These are phyloP conservation scores for Habrosyne pyritoides DNA, from an alignment of 2,888 invertebrate species.

Conservation along the genomic window DNA sequence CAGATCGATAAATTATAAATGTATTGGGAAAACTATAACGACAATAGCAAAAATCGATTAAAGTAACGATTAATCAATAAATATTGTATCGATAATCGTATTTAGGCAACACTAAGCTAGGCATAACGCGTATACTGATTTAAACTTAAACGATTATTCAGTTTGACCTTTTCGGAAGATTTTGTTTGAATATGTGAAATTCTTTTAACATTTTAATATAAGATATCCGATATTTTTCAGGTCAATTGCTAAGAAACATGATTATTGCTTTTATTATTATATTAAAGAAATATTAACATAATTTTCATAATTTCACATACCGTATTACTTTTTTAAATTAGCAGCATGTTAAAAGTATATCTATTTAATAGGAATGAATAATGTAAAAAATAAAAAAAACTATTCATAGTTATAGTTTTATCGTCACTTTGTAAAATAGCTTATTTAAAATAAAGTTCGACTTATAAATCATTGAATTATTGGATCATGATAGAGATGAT, in stretches of 20 bases:
- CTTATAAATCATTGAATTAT: too few species aligned
- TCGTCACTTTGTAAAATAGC: too few species aligned
- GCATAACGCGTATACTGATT: neutral
- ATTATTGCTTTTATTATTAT: neutral
- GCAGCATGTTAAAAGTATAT: too few species aligned
- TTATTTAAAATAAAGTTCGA: too few species aligned
- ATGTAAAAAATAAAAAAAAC: too few species aligned
- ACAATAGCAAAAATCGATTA: too few species aligned
- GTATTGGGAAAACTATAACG: neutral
- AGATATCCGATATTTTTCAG: neutral
- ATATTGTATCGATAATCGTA: neutral
- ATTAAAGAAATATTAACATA: neutral
- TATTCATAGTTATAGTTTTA: too few species aligned
- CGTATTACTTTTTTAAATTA: too few species aligned
- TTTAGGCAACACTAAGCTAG: neutral
- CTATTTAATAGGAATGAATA: too few species aligned
- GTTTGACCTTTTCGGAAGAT: neutral
- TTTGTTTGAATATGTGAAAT: conserved; percentile 3
- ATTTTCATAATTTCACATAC: neutral
- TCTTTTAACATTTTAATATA: neutral
- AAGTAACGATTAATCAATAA: too few species aligned
- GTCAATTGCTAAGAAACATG: neutral
- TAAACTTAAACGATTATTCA: neutral
- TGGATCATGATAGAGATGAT: too few species aligned
- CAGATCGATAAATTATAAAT: neutral